Base-by-base conservation (phyloP, 2,888 invertebrate genomes). In the Macaria liturata region DNA sequence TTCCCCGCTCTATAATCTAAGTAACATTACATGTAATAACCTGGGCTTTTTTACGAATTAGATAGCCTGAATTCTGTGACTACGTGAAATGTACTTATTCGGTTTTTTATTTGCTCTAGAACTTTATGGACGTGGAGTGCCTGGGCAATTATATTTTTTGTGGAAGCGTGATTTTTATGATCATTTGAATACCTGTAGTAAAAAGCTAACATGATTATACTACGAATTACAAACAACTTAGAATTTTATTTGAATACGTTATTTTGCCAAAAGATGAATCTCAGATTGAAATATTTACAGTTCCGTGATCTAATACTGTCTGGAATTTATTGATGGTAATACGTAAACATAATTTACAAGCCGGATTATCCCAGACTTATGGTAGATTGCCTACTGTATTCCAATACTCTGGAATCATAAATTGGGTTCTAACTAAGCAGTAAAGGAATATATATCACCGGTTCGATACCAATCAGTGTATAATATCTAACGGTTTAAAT, bases 1-100 rank as follows among this genome's bases (percentile, higher is more conserved):
- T 74, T 72, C 69, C 71, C 75, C 74, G 76, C 80, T 78, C 80
- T 84, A 75, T 84, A 88, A 88, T 88, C 79, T 84, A 74, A 78
- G 77, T 69, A 74, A 75, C 80, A 88, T 87, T 86, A 85, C 75
- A 79, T 71, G 80, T 80, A 77, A 79, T 78, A 77, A 71, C 71
- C 55, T 57, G 53, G 70, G 70, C 43, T 55, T 78, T 84, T 77
- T 84, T 82, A 75, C 58, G 72, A 78, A 79, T 83, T 50, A 59
- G 45, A 55, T 78, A 76, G 75, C 74, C 69, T 74, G 74, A 70
- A 61, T 72, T 72, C 73, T 66, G 74, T 69, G 72, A 75, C 72
- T 74, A 64, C 63, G 70, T 71, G 72, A 71, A 76, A 75, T 72
- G 54, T 54, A 37, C 70, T 72, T 66, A 66, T 63, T 44, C 49